A percentile compares a stretch with the other conserved stretches of the same genome.
Evolutionary conservation across 2,113 vertebrate genomes (phyloP).

Genomic region (Holacanthus passer): DNA sequence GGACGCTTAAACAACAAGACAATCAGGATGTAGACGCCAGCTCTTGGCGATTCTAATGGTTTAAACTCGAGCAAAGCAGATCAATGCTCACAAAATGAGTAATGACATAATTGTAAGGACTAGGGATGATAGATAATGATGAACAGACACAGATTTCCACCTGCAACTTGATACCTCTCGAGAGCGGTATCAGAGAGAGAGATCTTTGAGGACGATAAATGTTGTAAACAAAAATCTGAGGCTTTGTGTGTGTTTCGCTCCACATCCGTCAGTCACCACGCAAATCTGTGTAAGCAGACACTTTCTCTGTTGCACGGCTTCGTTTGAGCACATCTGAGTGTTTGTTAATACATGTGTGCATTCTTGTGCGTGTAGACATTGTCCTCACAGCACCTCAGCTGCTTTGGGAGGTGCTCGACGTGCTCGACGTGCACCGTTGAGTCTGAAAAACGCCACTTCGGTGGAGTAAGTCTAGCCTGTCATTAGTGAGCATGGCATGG

Average conservation of each 20-base stretch:
- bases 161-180: constrained; percentile 38
- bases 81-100: constrained; percentile 19
- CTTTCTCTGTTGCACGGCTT: constrained; percentile 41
- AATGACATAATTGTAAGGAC: constrained; percentile 11
- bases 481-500: constrained; percentile 80
- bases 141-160: constrained; percentile 24
- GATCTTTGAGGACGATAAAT: constrained; percentile 46
- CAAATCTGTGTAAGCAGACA: constrained; percentile 37
- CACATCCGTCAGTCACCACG: constrained; percentile 32
- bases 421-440: constrained; percentile 65
- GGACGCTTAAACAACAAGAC: constrained; percentile 21
- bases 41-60: constrained; percentile 3
- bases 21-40: background rate
- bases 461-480: constrained; percentile 77
- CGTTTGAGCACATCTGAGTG: constrained; percentile 23
- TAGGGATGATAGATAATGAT: constrained; percentile 21
- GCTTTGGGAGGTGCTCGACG: constrained; percentile 57
- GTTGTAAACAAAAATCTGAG: constrained; percentile 29
- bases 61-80: constrained; percentile 7
- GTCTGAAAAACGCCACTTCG: constrained; percentile 74
- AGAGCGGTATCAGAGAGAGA: constrained; percentile 26
- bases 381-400: constrained; percentile 74
- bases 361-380: constrained; percentile 55
- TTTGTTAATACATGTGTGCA: constrained; percentile 57
- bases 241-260: constrained; percentile 29